Evolutionary conservation across 2,888 invertebrate genomes (phyloP).

Genomic region (Eristalinus aeneus): DNA sequence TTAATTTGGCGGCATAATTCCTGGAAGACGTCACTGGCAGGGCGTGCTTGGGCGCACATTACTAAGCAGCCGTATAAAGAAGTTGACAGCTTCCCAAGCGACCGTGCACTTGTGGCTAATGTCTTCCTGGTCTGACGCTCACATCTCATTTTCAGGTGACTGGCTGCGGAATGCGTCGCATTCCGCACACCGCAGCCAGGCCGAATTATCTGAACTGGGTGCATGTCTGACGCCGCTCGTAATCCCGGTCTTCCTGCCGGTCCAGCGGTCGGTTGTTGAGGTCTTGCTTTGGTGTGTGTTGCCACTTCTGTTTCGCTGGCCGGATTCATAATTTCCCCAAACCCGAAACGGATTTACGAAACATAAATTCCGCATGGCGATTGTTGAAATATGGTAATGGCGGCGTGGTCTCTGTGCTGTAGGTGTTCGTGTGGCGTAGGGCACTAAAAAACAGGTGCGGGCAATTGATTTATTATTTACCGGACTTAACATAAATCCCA

Average conservation of each 20-base stretch:
- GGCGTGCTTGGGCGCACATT: conserved; percentile 36
- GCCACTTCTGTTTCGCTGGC: conserved; percentile 22
- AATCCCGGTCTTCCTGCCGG: conserved; percentile 12
- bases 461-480: conserved; percentile 55
- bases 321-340: conserved; percentile 49
- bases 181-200: not conserved
- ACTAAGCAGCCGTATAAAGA: conserved; percentile 64
- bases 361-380: conserved; percentile 51
- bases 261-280: conserved; percentile 46
- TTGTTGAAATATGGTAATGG: conserved; percentile 53
- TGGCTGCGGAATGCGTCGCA: not conserved
- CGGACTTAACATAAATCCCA: not conserved
- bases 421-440: not conserved
- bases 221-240: conserved; percentile 18
- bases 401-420: conserved; percentile 2
- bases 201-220: conserved; percentile 14
- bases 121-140: conserved; percentile 60
- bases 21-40: conserved; percentile 52
- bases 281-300: conserved; percentile 49
- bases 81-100: conserved; percentile 61
- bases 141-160: conserved; percentile 61
- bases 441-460: conserved; percentile 60
- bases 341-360: conserved; percentile 55
- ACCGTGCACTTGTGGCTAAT: conserved; percentile 55
- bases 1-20: conserved; percentile 68